These are phyloP conservation scores for Drosophila quinaria DNA, from an alignment of 2,888 invertebrate genomes.

Conservation along the genomic window DNA sequence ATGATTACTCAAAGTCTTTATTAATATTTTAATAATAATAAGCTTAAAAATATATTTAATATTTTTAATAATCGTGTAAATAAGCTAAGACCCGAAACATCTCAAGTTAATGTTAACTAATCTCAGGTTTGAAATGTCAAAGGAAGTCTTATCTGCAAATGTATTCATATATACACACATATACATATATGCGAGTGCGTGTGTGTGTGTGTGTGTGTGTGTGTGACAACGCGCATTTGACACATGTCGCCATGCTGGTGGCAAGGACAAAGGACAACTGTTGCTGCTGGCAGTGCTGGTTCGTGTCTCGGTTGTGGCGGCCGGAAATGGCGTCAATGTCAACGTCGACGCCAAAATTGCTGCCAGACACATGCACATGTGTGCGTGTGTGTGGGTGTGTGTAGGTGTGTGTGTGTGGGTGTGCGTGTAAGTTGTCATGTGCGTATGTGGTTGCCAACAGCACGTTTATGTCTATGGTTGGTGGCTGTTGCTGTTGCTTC, in stretches of 20 bases:
- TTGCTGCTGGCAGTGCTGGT: constrained; percentile 50
- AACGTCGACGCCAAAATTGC: constrained; percentile 75
- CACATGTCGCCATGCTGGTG: constrained; percentile 68
- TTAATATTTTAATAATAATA: neutral
- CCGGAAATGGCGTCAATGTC: constrained; percentile 81
- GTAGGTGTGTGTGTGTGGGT: constrained; percentile 22
- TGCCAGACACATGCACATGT: constrained; percentile 55
- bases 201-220: constrained; percentile 24
- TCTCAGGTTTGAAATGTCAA: constrained; percentile 9
- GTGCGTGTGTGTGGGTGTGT: constrained; percentile 22
- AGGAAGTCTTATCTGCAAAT: constrained; percentile 18
- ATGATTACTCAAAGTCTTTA: neutral
- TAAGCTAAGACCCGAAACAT: constrained; percentile 5
- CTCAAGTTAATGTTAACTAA: constrained; percentile 25
- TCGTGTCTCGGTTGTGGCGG: constrained; percentile 67
- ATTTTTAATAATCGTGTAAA: neutral
- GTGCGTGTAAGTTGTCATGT: constrained; percentile 59
- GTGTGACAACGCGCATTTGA: constrained; percentile 59
- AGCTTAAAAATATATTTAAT: neutral
- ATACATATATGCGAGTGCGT: constrained; percentile 7
- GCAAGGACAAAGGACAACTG: constrained; percentile 71
- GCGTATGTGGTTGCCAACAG: constrained; percentile 76
- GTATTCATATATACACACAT: neutral
- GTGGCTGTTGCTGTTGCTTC: constrained; percentile 67
- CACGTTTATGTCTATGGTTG: constrained; percentile 75